phyloP scores from a whole-genome alignment of 2,113 vertebrate species.

The Empidonax alnorum region DNA sequence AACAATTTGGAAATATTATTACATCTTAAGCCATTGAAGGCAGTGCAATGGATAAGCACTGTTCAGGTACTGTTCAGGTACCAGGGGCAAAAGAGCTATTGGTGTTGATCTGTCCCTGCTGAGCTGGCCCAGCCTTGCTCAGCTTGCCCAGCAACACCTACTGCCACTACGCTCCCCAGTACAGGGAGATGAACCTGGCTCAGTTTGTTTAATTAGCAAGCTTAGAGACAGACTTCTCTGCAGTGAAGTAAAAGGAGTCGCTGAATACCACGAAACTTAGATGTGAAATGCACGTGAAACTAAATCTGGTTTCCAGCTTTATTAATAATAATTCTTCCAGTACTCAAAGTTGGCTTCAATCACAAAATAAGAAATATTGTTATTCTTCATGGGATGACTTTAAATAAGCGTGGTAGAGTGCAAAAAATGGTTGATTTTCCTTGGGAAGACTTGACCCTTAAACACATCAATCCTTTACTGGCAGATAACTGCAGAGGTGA shows the following conservation, averaged over 20 bases:
- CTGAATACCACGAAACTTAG: background rate
- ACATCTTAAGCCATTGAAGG: background rate
- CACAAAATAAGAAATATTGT: background rate
- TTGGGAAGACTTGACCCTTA: background rate
- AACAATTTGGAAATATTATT: background rate
- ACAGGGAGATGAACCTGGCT: background rate
- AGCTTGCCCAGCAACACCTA: background rate
- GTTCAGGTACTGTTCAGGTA: background rate
- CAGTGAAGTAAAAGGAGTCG: background rate
- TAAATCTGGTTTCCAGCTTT: background rate
- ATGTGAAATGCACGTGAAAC: background rate
- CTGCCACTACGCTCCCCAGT: background rate
- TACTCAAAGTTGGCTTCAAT: background rate
- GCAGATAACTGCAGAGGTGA: background rate
- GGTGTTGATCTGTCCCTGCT: background rate
- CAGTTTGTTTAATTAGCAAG: background rate
- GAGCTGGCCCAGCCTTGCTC: background rate
- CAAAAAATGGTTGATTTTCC: background rate
- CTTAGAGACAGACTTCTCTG: background rate
- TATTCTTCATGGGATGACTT: background rate
- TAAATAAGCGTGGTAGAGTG: background rate
- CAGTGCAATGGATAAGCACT: background rate
- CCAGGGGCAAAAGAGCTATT: background rate
- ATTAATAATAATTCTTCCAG: background rate
- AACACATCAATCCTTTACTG: background rate